Conservation (phyloP, 2,797 vertebrate genomes). For the Perodicticus potto region DNA sequence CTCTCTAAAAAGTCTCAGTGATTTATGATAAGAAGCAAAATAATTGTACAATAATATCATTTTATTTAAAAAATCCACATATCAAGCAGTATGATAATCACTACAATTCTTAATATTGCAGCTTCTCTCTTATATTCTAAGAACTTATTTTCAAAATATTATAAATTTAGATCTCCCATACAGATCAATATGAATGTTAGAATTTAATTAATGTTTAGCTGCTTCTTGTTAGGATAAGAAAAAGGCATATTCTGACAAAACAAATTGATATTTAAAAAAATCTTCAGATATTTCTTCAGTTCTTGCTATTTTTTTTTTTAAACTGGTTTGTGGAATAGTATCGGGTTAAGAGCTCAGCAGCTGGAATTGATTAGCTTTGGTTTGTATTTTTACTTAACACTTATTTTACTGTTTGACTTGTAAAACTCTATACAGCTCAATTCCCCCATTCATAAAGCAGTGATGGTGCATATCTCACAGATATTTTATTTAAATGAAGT, state of each 20-base stretch:
- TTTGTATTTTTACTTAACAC: not conserved
- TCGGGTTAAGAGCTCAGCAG: not conserved
- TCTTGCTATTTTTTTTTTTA: not conserved
- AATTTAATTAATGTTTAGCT: not conserved
- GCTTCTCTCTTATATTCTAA: not conserved
- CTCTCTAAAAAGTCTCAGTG: not conserved
- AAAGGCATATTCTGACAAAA: not conserved
- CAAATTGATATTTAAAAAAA: not conserved
- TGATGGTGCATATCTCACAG: not conserved
- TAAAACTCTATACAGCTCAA: not conserved
- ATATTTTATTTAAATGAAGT: not conserved
- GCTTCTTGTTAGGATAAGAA: not conserved
- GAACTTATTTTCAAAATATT: not conserved
- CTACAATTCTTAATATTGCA: not conserved
- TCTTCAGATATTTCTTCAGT: not conserved
- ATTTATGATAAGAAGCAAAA: not conserved
- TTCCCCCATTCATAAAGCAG: not conserved
- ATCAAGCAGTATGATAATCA: not conserved
- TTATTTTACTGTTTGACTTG: not conserved
- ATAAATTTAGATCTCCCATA: not conserved
- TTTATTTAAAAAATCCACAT: not conserved
- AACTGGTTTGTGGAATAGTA: not conserved
- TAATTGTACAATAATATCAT: not conserved
- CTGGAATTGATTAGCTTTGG: not conserved
- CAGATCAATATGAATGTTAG: not conserved